Evolutionary conservation across 2,888 invertebrate species (phyloP), one percentile per base, ranked within the genome.

Genomic region (Oscheius sp.): DNA sequence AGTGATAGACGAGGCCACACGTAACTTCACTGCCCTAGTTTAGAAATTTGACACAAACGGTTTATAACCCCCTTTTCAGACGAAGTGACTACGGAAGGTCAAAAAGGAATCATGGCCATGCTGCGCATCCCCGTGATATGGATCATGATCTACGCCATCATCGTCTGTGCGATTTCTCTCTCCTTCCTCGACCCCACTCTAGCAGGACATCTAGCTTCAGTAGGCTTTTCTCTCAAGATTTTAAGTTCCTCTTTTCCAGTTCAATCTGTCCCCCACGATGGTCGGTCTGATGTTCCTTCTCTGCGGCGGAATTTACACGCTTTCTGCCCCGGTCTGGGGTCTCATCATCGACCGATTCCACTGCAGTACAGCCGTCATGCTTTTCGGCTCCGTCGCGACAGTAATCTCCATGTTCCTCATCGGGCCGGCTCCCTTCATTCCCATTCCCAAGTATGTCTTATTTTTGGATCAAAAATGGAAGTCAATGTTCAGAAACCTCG

Each of bases 101-200:
- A 68, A 53, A 85, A 85, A 72, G 87, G 88, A 74, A 87, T 88
- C 84, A n/a, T 87, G 57, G 82, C 76, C 2, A 87, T 88, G 82
- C 75, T 88, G 35, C 76, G 75, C 42, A 85, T 88, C 42, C 83
- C 86, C 9, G 74, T 80, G 35, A 87, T 88, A 21, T 88, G 88
- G 88, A 60, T 88, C 0, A 85, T 87, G 75, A 80, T 86, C 29
- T 86, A 81, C 42, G 84, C 87, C 2, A 85, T 88, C 1, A 75
- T 82, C 5, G 82, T 89, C 2, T 89, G 89, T 10, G 89, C 90
- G 10, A 82, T 89, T 11, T 85, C 86, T 1, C 78, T 89, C 2
- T 89, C 90, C 2, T 96, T 95, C 90, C 91, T 96, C 33, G 94
- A 94, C 89, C 95, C 96, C 0, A 95, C 95, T 0, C 91, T 96